These are phyloP conservation scores for Drosophila incognita DNA, from an alignment of 2,888 invertebrate species.

Conservation along the genomic window DNA sequence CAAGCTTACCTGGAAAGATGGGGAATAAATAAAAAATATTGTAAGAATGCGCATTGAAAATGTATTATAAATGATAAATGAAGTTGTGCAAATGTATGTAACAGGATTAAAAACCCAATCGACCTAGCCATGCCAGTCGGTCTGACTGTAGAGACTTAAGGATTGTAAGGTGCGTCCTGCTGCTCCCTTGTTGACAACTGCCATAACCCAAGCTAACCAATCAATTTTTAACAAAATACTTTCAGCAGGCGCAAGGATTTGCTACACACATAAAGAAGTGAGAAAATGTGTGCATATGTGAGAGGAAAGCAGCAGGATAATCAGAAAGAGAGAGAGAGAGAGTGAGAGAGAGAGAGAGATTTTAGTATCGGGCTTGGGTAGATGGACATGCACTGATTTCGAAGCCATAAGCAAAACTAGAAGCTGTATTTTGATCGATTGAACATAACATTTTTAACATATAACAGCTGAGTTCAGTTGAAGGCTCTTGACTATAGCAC, in stretches of 20 bases:
- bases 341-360: not conserved
- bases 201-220: not conserved
- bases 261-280: not conserved
- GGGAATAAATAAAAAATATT: constrained; percentile 6
- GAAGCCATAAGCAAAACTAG: not conserved
- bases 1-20: constrained; percentile 37
- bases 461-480: not conserved
- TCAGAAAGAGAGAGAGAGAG: not conserved
- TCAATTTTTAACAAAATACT: not conserved
- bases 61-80: not conserved
- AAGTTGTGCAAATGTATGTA: not conserved
- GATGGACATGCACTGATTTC: not conserved
- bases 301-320: not conserved
- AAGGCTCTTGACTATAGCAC: too few relatives aligned
- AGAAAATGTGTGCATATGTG: not conserved
- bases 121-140: too few relatives aligned
- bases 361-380: not conserved
- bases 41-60: not conserved
- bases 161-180: not conserved
- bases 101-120: not conserved
- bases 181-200: not conserved
- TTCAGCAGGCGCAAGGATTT: not conserved
- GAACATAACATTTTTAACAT: not conserved
- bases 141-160: not conserved
- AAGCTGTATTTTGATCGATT: not conserved